phyloP scores from a whole-genome alignment of 2,113 vertebrate genomes.

The Paradoxurus hermaphroditus region DNA sequence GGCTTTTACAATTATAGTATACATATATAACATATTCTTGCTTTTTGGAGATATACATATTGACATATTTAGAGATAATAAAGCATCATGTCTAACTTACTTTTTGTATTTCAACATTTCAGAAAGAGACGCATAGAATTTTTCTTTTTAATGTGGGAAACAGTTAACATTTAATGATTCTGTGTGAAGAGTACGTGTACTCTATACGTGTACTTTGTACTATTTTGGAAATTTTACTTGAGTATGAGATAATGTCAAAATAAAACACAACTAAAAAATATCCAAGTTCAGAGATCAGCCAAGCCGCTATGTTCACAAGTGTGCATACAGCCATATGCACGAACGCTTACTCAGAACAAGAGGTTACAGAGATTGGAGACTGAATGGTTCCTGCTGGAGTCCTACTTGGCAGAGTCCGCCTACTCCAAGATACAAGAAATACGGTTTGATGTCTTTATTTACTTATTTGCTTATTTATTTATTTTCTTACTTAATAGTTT shows the following conservation, averaged over 20 bases:
- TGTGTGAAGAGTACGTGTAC: background rate
- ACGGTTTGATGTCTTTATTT: background rate
- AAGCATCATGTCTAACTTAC: background rate
- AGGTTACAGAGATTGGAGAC: background rate
- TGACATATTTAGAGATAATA: background rate
- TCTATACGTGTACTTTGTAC: background rate
- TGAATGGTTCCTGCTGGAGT: background rate
- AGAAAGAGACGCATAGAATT: background rate
- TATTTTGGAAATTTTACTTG: background rate
- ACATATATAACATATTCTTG: background rate
- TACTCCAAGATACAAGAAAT: background rate
- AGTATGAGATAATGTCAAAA: background rate
- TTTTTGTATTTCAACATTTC: background rate
- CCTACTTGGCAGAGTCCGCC: background rate
- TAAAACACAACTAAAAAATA: background rate
- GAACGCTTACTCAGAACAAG: background rate
- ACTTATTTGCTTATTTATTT: background rate
- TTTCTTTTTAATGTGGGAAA: background rate
- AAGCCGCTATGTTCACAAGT: fast-evolving
- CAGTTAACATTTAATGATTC: background rate
- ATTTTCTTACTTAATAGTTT: background rate
- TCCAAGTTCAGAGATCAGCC: background rate
- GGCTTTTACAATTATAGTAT: background rate
- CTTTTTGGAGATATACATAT: background rate
- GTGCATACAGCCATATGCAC: fast-evolving